A percentile compares a stretch with the other conserved stretches of the same genome.
phyloP scores from a whole-genome alignment of 2,888 invertebrate genomes.

The Athalia cordata region DNA sequence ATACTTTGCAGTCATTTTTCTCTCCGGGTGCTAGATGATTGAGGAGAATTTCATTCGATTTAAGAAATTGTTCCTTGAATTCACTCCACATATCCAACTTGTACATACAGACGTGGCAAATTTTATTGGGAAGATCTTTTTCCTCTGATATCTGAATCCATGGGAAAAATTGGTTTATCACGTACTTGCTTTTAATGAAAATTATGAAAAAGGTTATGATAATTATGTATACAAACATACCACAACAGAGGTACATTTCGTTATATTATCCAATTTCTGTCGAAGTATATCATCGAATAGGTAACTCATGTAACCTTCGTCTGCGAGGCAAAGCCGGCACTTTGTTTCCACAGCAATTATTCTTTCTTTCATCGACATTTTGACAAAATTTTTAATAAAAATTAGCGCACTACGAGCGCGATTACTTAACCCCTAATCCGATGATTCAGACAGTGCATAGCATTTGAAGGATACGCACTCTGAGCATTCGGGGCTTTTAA shows the following conservation, averaged over 20 bases:
- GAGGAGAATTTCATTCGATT: slow-evolving; percentile 60
- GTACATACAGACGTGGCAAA: slow-evolving; percentile 69
- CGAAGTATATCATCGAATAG: slow-evolving; percentile 60
- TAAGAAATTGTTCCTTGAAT: slow-evolving; percentile 66
- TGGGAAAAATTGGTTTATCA: neutral
- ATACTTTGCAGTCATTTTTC: slow-evolving; percentile 54
- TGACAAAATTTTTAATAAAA: neutral
- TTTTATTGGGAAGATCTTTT: slow-evolving; percentile 61
- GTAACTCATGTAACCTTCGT: slow-evolving; percentile 63
- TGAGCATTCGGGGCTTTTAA: too few relatives aligned
- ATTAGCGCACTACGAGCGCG: too few relatives aligned
- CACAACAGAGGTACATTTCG: slow-evolving; percentile 62
- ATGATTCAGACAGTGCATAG: too few relatives aligned
- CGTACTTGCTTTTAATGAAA: neutral
- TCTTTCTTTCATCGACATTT: slow-evolving; percentile 65
- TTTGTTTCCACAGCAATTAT: slow-evolving; percentile 57
- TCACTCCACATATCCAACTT: slow-evolving; percentile 69
- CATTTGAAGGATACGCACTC: too few relatives aligned
- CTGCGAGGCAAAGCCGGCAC: slow-evolving; percentile 67
- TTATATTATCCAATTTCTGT: slow-evolving; percentile 63
- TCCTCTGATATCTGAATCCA: slow-evolving; percentile 62
- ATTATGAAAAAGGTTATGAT: neutral
- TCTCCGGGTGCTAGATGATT: slow-evolving; percentile 57
- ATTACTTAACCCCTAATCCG: too few relatives aligned
- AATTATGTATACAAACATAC: slow-evolving; percentile 57